Conservation (phyloP, 2,797 vertebrate species). For the Eutrigla gurnardus region DNA sequence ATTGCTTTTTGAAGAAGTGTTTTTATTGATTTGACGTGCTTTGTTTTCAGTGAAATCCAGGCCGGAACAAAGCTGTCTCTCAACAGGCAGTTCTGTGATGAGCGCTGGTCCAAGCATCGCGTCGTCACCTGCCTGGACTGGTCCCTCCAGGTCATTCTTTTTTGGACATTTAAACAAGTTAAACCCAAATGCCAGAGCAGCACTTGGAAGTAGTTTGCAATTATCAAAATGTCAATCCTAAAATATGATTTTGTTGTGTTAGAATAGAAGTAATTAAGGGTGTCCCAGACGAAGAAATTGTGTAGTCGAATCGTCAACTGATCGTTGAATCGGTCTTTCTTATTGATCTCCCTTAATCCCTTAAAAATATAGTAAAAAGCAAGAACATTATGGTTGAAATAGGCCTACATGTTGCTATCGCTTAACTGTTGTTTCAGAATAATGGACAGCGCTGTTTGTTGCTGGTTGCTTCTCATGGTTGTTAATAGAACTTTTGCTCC, state of each 20-base stretch:
- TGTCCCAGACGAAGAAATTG: neutral
- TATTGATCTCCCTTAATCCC: too few relatives aligned
- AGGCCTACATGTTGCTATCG: neutral
- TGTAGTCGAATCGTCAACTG: neutral
- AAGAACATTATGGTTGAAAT: too few relatives aligned
- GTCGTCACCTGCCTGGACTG: slow-evolving; percentile 99
- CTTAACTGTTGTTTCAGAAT: too few relatives aligned
- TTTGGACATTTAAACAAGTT: slow-evolving; percentile 13
- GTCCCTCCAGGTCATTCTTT: slow-evolving; percentile 91
- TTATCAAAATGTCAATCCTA: slow-evolving; percentile 17
- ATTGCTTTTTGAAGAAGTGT: slow-evolving; percentile 49
- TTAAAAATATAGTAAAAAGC: too few relatives aligned
- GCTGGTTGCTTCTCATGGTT: neutral
- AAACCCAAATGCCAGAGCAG: slow-evolving; percentile 1
- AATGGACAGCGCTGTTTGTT: too few relatives aligned
- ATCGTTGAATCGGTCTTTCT: too few relatives aligned
- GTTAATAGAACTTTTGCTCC: neutral
- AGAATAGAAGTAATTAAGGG: slow-evolving; percentile 18
- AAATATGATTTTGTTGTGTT: neutral
- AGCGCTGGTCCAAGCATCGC: slow-evolving; percentile 98
- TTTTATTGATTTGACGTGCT: slow-evolving; percentile 57
- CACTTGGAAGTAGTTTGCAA: neutral
- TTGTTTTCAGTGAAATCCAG: slow-evolving; percentile 92
- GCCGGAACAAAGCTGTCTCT: slow-evolving; percentile 95
- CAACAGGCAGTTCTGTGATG: slow-evolving; percentile 95